A percentile compares a stretch with the other conserved stretches of the same genome.
phyloP scores from a whole-genome alignment of 1,140 invertebrate genomes.

The Dendrolimus punctatus region DNA sequence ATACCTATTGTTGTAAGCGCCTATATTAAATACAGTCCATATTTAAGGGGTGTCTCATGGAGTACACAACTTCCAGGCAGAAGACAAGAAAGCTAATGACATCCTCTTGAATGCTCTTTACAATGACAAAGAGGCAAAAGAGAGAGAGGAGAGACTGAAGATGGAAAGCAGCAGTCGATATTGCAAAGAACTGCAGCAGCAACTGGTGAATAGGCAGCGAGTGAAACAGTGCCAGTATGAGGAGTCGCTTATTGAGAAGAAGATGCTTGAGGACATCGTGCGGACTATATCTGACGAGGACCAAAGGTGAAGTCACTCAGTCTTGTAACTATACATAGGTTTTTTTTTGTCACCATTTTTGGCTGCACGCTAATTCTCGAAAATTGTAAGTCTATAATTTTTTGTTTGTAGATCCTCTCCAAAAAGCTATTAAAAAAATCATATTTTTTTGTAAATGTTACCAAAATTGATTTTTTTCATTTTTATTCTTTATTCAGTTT shows the following conservation, averaged over 20 bases:
- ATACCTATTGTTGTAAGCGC: no score
- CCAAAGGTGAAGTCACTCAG: conserved; percentile 10
- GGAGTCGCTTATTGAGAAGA: conserved; percentile 46
- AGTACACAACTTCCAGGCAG: conserved; percentile 19
- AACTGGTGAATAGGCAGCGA: conserved; percentile 38
- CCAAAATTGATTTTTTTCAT: no score
- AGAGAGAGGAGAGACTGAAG: conserved; percentile 26
- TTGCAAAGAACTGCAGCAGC: conserved; percentile 41
- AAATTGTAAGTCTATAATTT: no score
- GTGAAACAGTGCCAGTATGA: conserved; percentile 46
- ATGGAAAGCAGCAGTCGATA: conserved; percentile 27
- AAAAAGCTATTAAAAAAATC: no score
- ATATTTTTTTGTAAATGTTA: no score
- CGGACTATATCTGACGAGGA: conserved; percentile 47
- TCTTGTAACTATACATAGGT: no score
- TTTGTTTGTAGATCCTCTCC: no score
- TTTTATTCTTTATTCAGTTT: no score
- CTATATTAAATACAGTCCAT: no score
- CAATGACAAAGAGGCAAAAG: conserved; percentile 25
- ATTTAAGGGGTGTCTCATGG: no score
- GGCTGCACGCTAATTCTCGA: no score
- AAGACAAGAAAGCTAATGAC: conserved; percentile 32
- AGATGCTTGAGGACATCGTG: conserved; percentile 51
- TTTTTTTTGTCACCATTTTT: no score
- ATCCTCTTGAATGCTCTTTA: conserved; percentile 27